Conservation (phyloP, 2,888 invertebrate species). For the Antitype chi region DNA sequence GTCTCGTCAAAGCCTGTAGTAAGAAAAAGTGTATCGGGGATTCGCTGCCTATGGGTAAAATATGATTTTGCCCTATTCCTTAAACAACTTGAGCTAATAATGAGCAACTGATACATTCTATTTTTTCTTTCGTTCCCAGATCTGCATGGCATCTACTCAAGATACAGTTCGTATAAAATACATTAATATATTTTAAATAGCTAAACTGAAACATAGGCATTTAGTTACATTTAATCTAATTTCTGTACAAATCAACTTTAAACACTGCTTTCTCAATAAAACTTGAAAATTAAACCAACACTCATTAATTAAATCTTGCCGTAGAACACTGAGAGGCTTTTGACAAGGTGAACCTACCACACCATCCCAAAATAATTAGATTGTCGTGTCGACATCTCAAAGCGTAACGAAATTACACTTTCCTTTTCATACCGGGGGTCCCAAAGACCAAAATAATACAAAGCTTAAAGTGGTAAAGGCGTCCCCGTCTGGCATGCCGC, state of each 20-base stretch:
- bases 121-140: slow-evolving; percentile 68
- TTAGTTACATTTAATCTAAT: slow-evolving; percentile 19
- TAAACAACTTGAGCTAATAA: slow-evolving; percentile 26
- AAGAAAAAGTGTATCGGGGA: background rate
- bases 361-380: slow-evolving; percentile 87
- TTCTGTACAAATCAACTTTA: slow-evolving; percentile 44
- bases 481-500: slow-evolving; percentile 79
- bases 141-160: slow-evolving; percentile 65
- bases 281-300: slow-evolving; percentile 68
- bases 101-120: slow-evolving; percentile 60
- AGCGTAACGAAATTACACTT: slow-evolving; percentile 90
- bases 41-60: background rate
- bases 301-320: slow-evolving; percentile 77
- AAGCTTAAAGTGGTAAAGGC: slow-evolving; percentile 88
- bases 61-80: background rate
- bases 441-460: slow-evolving; percentile 88
- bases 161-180: slow-evolving; percentile 67
- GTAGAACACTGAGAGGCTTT: slow-evolving; percentile 82
- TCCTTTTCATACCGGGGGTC: slow-evolving; percentile 86
- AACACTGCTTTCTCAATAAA: slow-evolving; percentile 50
- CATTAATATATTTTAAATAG: slow-evolving; percentile 40
- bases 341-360: slow-evolving; percentile 86
- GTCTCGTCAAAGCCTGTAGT: background rate
- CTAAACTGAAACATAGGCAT: slow-evolving; percentile 25
- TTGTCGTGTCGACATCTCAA: slow-evolving; percentile 90